Base-by-base conservation (phyloP, 2,888 invertebrate species). In the Apamea sordens region DNA sequence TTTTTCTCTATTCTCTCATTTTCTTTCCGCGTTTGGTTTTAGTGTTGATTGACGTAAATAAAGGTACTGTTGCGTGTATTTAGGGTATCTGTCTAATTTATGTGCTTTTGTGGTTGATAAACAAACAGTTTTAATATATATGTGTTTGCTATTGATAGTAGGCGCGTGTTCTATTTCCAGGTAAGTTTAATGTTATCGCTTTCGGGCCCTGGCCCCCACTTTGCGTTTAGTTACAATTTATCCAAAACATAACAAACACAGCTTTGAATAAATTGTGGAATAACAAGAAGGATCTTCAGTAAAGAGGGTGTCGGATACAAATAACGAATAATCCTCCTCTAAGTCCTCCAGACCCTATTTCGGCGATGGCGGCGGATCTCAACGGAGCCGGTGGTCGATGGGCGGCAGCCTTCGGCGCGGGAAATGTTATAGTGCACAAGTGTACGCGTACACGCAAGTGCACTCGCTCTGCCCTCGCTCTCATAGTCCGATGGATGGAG, bases 271-370 rank as follows among this genome's bases (percentile, higher is more conserved):
- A 36, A 73, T 72, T 61, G 2, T 67, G 69, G 72, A 76, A 61
- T 76, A 73, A 73, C 32, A 77, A 86, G 72, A 68, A 72, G 44
- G 56, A 82, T 32, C 53, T 77, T 63, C 50, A 83, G 69, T 50
- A 67, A 77, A 63, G 68, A 65, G n/a, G 24, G 36, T 71, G 61
- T 67, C 28, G 28, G n/a, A 73, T 71, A 44, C 44, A 82, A 82
- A 77, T 65, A 67, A 83, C 50, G 73, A 76, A 86, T 79, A 53
- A 53, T 53, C n/a, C n/a, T n/a, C n/a, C n/a, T n/a, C n/a, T n/a
- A n/a, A 53, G 47, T 21, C 53, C 21, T 53, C 53, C 53, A 21
- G 53, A 21, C 0, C 53, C 3, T 0, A 53, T 1, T 53, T 21
- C 21, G 21, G 6, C 21, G 8, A 47, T 47, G 47, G 47, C 47